Evolutionary conservation across 2,113 vertebrate species (phyloP), one percentile per base, ranked within the genome.

Genomic region (Engystomops pustulosus): DNA sequence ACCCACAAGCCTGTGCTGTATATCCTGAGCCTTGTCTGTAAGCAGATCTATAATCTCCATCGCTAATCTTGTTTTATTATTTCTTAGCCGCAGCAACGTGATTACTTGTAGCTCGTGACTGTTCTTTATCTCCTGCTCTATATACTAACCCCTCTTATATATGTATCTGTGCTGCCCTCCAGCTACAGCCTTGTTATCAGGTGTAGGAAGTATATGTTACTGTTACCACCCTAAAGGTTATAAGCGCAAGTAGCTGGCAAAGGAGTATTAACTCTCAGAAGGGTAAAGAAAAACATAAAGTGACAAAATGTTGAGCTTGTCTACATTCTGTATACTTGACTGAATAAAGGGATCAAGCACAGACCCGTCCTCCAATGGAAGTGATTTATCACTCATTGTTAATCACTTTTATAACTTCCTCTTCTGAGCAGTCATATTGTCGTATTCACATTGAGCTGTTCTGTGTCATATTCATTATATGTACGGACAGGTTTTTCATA

Each of bases 21-120:
- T 60, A 53, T 41, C 32, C 32, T 20, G n/a, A 78, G 49, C 51
- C 15, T 20, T n/a, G 49, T 58, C 74, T 77, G 30, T 25, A 78
- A 78, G 53, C 75, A 78, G 75, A 78, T 78, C 53, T 41, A 55
- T 78, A 78, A 78, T 78, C 75, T 78, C 51, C 34, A 41, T 15
- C 11, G 55, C 75, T 78, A 78, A 78, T 78, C 75, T 78, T 78
- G 51, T 78, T 77, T 53, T 36, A 78, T 55, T 58, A 78, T 78
- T 55, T 78, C 75, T 55, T 78, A 60, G 75, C 75, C 6, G n/a
- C 20, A 32, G 9, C 75, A 58, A 2, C 34, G 51, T 58, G 51
- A 78, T 78, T 58, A 20, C 14, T 74, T 75, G 25, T 18, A 11
- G 6, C 49, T 75, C 30, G 15, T 75, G 45, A 34, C 17, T 20